Base-by-base conservation (phyloP, 2,797 vertebrate genomes). In the Melanotaenia trifasciata region DNA sequence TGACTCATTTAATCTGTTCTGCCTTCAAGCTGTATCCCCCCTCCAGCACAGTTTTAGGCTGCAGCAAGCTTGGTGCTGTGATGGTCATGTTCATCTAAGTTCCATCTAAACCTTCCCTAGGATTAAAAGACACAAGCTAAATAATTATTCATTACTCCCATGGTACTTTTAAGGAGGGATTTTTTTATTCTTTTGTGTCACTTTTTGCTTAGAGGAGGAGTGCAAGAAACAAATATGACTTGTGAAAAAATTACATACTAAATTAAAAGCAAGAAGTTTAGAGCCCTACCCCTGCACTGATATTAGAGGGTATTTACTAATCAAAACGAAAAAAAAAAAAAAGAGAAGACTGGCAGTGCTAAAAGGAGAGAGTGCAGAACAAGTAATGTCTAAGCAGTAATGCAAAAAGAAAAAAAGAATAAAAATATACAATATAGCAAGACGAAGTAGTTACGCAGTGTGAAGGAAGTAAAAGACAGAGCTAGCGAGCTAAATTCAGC, bases 1-100 rank as follows among this genome's bases (percentile, higher is more conserved):
- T 72, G 84, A 83, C 85, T 89, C 81, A 85, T 88, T 89, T 89
- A 89, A 89, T 91, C 78, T 85, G 79, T 73, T 88, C 82, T 84
- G 83, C 82, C 79, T 86, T 89, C 72, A 85, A 84, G 82, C 74
- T 76, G 64, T 58, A 76, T 74, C 60, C 50, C 50, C 80, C 81
- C 82, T 87, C 65, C 73, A 81, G 85, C 72, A 3, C 69, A 59
- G 86, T 74, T 91, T 68, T 43, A 80, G 84, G 85, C 78, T 5
- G 70, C 38, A 58, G 64, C 64, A 86, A 60, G 67, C 79, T 81
- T 38, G 57, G 58, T 78, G 83, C 56, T 71, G 43, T 33, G 1
- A 67, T 64, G 74, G 70, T 51, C 50, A 50, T 66, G 76, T 40
- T 67, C 33, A 69, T 67, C 69, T 22, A 50, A 50, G 47, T n/a